Base-by-base conservation (phyloP, 2,797 vertebrate species). In the Semotilus atromaculatus region DNA sequence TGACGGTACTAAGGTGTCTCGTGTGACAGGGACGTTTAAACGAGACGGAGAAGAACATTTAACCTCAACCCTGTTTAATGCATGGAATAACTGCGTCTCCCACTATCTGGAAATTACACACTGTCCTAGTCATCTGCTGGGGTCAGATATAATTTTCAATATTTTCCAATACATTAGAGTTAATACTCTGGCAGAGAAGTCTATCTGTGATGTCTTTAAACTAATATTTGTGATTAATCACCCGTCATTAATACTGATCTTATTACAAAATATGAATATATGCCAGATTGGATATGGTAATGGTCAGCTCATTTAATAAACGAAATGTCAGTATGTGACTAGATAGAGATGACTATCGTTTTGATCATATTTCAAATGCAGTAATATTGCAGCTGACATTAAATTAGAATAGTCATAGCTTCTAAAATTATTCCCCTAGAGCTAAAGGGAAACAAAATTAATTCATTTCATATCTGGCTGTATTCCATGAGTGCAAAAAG, bases 401-500 rank as follows among this genome's bases (percentile, higher is more conserved):
- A 81, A 85, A 86, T 88, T 77, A 85, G 74, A 86, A 81, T n/a
- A 64, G 71, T 48, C 70, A 23, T 82, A 86, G 76, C 38, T 64
- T 73, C 38, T 36, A 55, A 51, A 70, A 82, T 76, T 58, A 72
- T 70, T 55, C 7, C 66, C 53, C 71, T 26, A 38, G 18, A 79
- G 77, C 80, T 78, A 82, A 78, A 38, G n/a, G 14, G 14, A 45
- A 43, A 55, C 71, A 77, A 31, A 77, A 45, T 16, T 31, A 45
- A 77, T 73, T 64, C 3, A 72, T 62, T 72, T 75, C 38, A 76
- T 67, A 71, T 87, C 77, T 43, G 73, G 29, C 58, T 66, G 77
- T 84, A 70, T 75, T 71, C 68, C 90, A 88, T 88, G 88, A 90
- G 89, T 51, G 16, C 84, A 86, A 91, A 89, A 93, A 93, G 92